Conservation (phyloP, 2,113 vertebrate species). For the Lophotis ruficrista region DNA sequence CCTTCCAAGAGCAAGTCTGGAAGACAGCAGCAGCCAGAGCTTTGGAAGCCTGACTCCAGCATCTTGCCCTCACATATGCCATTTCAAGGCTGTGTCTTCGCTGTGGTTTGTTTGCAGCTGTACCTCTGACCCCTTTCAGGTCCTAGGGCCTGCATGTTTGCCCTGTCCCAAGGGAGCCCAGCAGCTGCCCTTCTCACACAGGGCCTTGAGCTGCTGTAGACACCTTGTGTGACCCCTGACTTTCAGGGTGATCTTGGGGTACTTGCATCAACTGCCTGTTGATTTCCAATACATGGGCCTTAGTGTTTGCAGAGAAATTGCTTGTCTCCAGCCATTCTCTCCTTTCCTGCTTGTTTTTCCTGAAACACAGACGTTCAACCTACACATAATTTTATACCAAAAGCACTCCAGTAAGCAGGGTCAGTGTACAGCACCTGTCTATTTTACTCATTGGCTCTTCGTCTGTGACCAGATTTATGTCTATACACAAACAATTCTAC, state of each 20-base stretch:
- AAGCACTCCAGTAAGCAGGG: neutral
- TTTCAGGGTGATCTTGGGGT: neutral
- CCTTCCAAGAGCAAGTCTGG: neutral
- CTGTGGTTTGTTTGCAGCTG: neutral
- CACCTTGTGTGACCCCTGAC: neutral
- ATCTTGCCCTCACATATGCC: neutral
- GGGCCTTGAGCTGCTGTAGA: neutral
- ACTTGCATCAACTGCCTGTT: neutral
- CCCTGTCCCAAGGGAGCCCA: neutral
- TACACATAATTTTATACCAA: neutral
- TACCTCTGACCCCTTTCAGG: neutral
- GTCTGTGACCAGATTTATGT: neutral
- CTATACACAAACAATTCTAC: neutral
- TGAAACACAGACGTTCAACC: neutral
- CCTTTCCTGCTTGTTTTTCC: neutral
- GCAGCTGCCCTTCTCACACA: neutral
- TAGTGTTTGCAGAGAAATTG: neutral
- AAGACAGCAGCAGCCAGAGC: neutral
- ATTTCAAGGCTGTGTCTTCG: neutral
- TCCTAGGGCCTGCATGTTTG: accelerated
- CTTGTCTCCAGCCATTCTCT: neutral
- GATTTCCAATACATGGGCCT: neutral
- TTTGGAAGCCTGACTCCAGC: neutral
- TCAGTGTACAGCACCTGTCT: neutral
- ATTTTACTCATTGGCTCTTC: neutral